Evolutionary conservation across 2,797 vertebrate genomes (phyloP), one percentile per base, ranked within the genome.

Genomic region (Loriculus beryllinus): DNA sequence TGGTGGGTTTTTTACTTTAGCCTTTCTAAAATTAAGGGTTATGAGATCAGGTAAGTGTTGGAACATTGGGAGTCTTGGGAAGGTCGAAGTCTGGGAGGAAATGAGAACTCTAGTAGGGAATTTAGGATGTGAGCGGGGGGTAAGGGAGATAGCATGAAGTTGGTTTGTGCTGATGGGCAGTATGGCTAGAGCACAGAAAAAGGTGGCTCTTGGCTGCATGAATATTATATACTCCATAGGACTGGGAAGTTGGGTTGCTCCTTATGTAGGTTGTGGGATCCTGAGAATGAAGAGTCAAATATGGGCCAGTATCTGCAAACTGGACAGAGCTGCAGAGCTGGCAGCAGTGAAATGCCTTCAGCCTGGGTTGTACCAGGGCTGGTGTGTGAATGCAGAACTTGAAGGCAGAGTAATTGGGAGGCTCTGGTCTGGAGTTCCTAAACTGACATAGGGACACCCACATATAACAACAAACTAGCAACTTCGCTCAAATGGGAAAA

Each of bases 201-300:
- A 70, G 54, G 4, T 33, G 14, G 15, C 26, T 31, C 39, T 52
- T 67, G 39, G 33, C 16, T 12, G 51, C 12, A 7, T 74, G 35
- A n/a, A 45, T 80, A 45, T 8, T 0, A 3, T 12, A 6, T 2
- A 15, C 22, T 42, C 51, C 19, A 0, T 5, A 4, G 19, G 40
- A 42, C 0, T 71, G 20, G 48, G 62, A 35, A 6, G 28, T 59
- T 75, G 19, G 9, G 18, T 51, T 12, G 2, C 6, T 74, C 8
- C 49, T 70, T 35, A 6, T 4, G 2, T 3, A 35, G 31, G 33
- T 3, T 76, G 45, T 18, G 31, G 71, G 74, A 33, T 74, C 59
- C 20, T 78, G 70, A 68, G 69, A 49, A 10, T 31, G 21, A 23
- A 33, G 14, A 56, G n/a, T 56, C 12, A 8, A 18, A 57, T 20